Percentiles rank a stretch among this genome's conserved stretches.
These are phyloP conservation scores for Styela clava DNA, from an alignment of 23 tunicate genomes.

Conservation along the genomic window DNA sequence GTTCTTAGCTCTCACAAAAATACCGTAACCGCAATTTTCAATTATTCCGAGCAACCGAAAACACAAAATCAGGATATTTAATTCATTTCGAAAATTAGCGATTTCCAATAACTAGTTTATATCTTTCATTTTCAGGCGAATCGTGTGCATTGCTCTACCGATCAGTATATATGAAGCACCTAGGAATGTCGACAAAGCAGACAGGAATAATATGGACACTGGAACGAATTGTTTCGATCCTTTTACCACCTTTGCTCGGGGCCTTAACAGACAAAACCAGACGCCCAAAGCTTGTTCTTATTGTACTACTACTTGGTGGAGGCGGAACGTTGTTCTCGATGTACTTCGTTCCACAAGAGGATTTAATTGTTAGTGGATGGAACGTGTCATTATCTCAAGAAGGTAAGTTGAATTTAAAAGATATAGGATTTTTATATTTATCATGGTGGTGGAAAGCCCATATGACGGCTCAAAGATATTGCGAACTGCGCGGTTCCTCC, in stretches of 20 bases:
- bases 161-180: constrained; percentile 21
- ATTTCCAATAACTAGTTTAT: background rate
- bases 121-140: constrained; percentile 16
- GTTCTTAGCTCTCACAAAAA: constrained; percentile 92
- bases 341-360: constrained; percentile 26
- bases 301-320: background rate
- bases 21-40: constrained; percentile 22
- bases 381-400: background rate
- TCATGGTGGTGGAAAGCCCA: too few species aligned
- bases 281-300: constrained; percentile 21
- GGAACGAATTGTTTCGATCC: constrained; percentile 11
- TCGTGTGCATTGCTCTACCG: constrained; percentile 3
- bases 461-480: too few species aligned
- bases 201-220: constrained; percentile 17
- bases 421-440: background rate
- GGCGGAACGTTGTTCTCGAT: constrained; percentile 12
- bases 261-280: constrained; percentile 37
- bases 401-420: background rate
- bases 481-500: too few species aligned
- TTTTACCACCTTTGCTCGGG: constrained; percentile 24
- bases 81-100: background rate
- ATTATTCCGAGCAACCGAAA: background rate
- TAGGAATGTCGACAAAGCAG: constrained; percentile 31
- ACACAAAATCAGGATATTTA: background rate
- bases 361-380: constrained; percentile 3